Evolutionary conservation across 64 coral and sea anemone genomes (phyloP).

Genomic region (Montipora sp.): DNA sequence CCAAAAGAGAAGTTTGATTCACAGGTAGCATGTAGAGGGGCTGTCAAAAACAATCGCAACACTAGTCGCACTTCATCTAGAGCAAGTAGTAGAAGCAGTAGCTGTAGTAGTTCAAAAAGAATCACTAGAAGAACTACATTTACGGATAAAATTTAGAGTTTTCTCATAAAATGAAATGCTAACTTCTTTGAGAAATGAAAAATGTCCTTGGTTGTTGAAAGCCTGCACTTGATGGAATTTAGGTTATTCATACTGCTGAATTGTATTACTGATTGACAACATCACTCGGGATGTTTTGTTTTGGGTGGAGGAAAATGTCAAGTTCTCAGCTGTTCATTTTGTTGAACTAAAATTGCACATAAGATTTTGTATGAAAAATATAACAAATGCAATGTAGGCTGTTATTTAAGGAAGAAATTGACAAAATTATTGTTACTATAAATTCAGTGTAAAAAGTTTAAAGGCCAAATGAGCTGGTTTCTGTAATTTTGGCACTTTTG

Average conservation of each 20-base stretch:
- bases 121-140: slow-evolving; percentile 64
- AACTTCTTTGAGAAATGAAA: too few species aligned
- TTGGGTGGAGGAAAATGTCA: not conserved
- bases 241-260: not conserved
- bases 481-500: slow-evolving; percentile 38
- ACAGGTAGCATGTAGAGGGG: slow-evolving; percentile 24
- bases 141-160: slow-evolving; percentile 1
- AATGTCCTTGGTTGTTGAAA: not conserved
- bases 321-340: not conserved
- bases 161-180: not conserved
- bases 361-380: slow-evolving; percentile 39
- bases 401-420: slow-evolving; percentile 51
- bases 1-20: slow-evolving; percentile 42
- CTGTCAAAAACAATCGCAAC: slow-evolving; percentile 66
- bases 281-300: not conserved
- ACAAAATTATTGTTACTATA: slow-evolving; percentile 12
- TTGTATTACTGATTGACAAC: not conserved
- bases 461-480: not conserved
- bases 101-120: slow-evolving; percentile 78
- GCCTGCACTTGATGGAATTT: not conserved
- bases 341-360: slow-evolving; percentile 20
- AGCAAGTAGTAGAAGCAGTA: slow-evolving; percentile 86
- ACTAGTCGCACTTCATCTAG: slow-evolving; percentile 60
- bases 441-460: slow-evolving; percentile 10
- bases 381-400: slow-evolving; percentile 24